Evolutionary conservation across 1,140 invertebrate genomes (phyloP), one percentile per base, ranked within the genome.

Genomic region (Heliconius nattereri): DNA sequence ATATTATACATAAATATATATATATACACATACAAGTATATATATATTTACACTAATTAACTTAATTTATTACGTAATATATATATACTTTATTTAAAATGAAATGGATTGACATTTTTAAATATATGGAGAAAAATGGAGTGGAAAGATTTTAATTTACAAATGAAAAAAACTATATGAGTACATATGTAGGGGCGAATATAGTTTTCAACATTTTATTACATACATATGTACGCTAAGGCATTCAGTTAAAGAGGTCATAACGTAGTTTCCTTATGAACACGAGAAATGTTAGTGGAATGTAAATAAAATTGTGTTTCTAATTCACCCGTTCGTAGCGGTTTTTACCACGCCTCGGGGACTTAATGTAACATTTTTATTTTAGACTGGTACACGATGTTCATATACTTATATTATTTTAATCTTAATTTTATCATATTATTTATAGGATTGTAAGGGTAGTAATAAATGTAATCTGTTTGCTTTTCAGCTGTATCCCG

Each of bases 241-340:
- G 71, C 26, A 66, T 66, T 66, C 32, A 72, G 35, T 72, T 52
- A 52, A 73, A 73, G 35, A 45, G 72, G 72, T 26, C 72, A 76
- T 76, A 37, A 76, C 57, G 60, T 76, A 76, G 57, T 57, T 49
- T 45, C 37, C 45, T 66, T 29, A 16, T 71, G 57, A 70, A 37
- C 35, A 60, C 29, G 74, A 20, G 40, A 32, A 75, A 54, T 54
- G 74, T 60, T 60, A 60, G 74, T 75, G n/a, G 54, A 70, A 76
- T 76, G 57, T 76, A 76, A 76, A 76, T 76, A 76, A 75, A 66
- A 75, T 66, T 29, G 23, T 29, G 2, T 75, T 75, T 57, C 35
- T 75, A 75, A 75, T 75, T 75, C 73, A 54, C n/a, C 29, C 40
- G 49, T 57, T 37, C 26, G 23, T 66, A 32, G 45, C 52, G 16